These are phyloP conservation scores for Nannoperca australis DNA, from an alignment of 2,797 vertebrate genomes.

Conservation along the genomic window DNA sequence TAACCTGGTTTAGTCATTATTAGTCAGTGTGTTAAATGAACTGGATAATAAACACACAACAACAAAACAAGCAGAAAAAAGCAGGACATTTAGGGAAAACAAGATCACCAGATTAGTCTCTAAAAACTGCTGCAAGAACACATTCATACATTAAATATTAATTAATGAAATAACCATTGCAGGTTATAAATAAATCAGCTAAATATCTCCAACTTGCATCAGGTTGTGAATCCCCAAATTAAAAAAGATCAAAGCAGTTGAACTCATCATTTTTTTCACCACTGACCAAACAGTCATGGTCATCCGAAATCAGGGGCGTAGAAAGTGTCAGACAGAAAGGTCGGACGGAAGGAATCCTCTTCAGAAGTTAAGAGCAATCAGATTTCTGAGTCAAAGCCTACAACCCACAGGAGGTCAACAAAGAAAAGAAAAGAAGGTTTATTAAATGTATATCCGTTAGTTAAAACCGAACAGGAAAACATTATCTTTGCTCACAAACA, in stretches of 20 bases:
- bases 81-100: background rate
- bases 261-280: conserved; percentile 15
- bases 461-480: background rate
- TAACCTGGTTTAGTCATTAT: background rate
- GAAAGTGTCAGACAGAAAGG: conserved; percentile 12
- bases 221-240: conserved; percentile 22
- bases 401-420: background rate
- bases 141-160: background rate
- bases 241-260: conserved; percentile 28
- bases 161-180: background rate
- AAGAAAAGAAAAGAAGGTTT: background rate
- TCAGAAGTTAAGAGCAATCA: conserved; percentile 23
- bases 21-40: background rate
- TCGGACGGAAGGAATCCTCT: conserved; percentile 10
- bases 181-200: conserved; percentile 45
- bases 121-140: background rate
- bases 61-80: background rate
- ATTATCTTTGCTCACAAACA: background rate
- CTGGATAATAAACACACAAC: background rate
- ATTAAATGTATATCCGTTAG: background rate
- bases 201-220: conserved; percentile 53
- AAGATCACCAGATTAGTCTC: background rate
- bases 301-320: background rate
- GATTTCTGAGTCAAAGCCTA: conserved; percentile 3
- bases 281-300: background rate